Percentiles rank a stretch among this genome's conserved stretches.
These are phyloP conservation scores for Formica exsecta DNA, from an alignment of 1,140 invertebrate species.

Conservation along the genomic window DNA sequence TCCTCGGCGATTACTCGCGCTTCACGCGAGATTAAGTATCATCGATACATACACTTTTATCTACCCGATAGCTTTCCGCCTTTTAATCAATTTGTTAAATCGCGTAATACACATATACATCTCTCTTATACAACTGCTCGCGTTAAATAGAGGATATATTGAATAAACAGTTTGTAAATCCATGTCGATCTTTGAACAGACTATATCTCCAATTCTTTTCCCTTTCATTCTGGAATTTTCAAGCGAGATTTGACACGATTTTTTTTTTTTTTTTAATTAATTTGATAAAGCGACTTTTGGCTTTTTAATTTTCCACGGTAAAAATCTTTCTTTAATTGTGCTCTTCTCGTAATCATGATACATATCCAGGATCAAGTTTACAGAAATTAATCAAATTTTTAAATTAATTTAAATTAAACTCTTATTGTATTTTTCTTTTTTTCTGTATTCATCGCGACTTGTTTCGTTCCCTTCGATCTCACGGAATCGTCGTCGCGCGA, in stretches of 20 bases:
- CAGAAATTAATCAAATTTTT: conserved; percentile 8
- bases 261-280: neutral
- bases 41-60: conserved; percentile 9
- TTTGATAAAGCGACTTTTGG: neutral
- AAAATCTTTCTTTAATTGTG: neutral
- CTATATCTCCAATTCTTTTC: neutral
- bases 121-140: too few species aligned
- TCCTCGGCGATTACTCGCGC: conserved; percentile 14
- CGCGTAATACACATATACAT: neutral
- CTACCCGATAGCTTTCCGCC: neutral
- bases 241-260: neutral
- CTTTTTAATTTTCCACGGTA: neutral
- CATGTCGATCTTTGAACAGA: neutral
- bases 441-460: neutral
- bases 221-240: neutral
- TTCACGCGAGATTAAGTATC: conserved; percentile 32
- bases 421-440: neutral
- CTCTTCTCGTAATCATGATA: neutral
- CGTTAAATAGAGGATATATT: neutral
- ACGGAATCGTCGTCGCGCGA: neutral
- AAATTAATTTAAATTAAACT: conserved; percentile 10
- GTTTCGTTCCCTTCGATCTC: neutral
- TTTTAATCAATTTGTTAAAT: neutral
- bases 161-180: neutral
- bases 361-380: neutral